phyloP scores from a whole-genome alignment of 2,888 invertebrate genomes.

The Drosophila borealis region DNA sequence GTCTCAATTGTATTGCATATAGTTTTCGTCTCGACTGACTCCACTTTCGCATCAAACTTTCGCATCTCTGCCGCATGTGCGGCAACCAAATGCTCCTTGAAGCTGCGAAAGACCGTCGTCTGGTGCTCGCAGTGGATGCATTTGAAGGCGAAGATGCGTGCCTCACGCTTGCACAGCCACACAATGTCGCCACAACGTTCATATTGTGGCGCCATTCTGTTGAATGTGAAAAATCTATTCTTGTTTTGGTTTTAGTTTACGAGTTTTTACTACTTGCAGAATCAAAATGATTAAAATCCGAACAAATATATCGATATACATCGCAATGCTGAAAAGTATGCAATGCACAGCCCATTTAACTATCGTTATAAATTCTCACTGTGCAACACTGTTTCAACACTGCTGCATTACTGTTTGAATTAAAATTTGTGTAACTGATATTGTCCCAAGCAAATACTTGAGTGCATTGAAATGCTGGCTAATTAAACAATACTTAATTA shows the following conservation, averaged over 20 bases:
- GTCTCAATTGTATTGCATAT: too few species aligned
- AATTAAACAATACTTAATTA: too few species aligned
- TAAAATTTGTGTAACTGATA: constrained; percentile 1
- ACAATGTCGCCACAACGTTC: constrained; percentile 37
- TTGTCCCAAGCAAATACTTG: neutral
- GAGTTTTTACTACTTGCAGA: too few species aligned
- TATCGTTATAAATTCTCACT: neutral
- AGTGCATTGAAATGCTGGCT: neutral
- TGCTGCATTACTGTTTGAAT: constrained; percentile 5
- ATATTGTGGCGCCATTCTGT: constrained; percentile 14
- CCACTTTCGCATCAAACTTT: neutral
- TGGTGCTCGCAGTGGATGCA: constrained; percentile 32
- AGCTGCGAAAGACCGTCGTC: constrained; percentile 28
- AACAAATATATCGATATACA: constrained; percentile 12
- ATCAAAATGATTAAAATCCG: neutral
- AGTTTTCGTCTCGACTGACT: neutral
- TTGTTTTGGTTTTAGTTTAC: neutral
- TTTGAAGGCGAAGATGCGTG: constrained; percentile 33
- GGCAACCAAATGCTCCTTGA: constrained; percentile 34
- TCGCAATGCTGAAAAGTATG: constrained; percentile 1
- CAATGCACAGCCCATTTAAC: neutral
- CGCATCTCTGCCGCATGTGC: constrained; percentile 17
- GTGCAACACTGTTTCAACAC: constrained; percentile 1
- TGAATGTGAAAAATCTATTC: neutral
- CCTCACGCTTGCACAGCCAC: constrained; percentile 10